Evolutionary conservation across 2,888 invertebrate species (phyloP), one percentile per base, ranked within the genome.

Genomic region (Drosophila rellima): DNA sequence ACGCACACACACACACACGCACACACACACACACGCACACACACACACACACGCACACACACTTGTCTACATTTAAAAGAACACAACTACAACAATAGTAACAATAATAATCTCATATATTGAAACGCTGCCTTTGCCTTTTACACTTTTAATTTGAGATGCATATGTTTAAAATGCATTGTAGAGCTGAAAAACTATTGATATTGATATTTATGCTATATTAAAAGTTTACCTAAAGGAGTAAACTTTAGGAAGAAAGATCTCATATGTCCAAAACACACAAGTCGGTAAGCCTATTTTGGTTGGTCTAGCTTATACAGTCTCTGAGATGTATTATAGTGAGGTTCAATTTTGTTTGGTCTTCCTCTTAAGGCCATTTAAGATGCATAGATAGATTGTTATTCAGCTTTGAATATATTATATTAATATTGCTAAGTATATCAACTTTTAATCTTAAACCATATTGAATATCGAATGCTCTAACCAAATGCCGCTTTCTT

Each of bases 91-190:
- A 44, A 56, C 17, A 48, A 65, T 5, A 51, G 56, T 15, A 31
- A 48, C n/a, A 54, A 13, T 39, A 54, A n/a, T 26, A 44, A 33
- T 29, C 3, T 20, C 35, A 63, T 45, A 7, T 55, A 65, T 64
- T 56, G 57, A 71, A 71, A 82, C 82, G 84, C 85, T 84, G 82
- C 75, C 68, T 76, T 75, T 88, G 88, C 85, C 82, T 88, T 73
- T 82, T 88, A 81, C 76, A 77, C 69, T 56, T 64, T 54, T 68
- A 11, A 61, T 64, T 54, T 74, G 33, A 54, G 54, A 40, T 54
- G 20, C 26, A 26, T n/a, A 23, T 23, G 23, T 6, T 13, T 0
- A 31, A 4, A 42, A 52, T 15, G 15, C 35, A 5, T 35, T 40
- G 40, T 69, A 33, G 51, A 69, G 39, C 33, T 69, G 45, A 69